These are phyloP conservation scores for Panzeria rudis DNA, from an alignment of 2,888 invertebrate genomes.

Conservation along the genomic window DNA sequence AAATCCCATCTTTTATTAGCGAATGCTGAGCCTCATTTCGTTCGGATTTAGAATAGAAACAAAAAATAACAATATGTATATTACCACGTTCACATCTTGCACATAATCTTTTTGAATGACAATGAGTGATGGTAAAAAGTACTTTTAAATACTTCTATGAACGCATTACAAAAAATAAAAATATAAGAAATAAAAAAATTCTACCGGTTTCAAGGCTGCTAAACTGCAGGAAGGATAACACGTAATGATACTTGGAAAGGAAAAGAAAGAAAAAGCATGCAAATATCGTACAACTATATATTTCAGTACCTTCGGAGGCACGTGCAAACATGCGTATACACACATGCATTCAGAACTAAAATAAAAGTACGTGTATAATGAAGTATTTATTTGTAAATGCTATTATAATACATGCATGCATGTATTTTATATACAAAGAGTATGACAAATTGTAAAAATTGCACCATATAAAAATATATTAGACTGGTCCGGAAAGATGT, in stretches of 20 bases:
- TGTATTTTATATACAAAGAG: background rate
- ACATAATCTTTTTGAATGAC: background rate
- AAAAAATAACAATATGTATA: background rate
- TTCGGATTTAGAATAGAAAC: too few species aligned
- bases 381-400: slow-evolving; percentile 30
- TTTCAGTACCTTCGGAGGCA: background rate
- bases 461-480: too few species aligned
- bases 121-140: slow-evolving; percentile 19
- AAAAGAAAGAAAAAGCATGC: background rate
- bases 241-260: slow-evolving; percentile 21
- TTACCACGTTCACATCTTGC: background rate
- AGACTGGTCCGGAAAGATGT: too few species aligned
- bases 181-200: background rate
- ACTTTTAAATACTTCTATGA: background rate
- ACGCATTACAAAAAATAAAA: too few species aligned
- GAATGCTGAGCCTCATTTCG: too few species aligned
- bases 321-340: background rate
- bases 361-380: background rate
- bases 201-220: slow-evolving; percentile 47
- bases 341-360: background rate
- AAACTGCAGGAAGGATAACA: slow-evolving; percentile 53
- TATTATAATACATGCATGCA: slow-evolving; percentile 17
- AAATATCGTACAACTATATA: background rate
- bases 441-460: background rate
- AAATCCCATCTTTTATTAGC: too few species aligned